Evolutionary conservation across 2,113 vertebrate species (phyloP).

Genomic region (Pluvianellus socialis): DNA sequence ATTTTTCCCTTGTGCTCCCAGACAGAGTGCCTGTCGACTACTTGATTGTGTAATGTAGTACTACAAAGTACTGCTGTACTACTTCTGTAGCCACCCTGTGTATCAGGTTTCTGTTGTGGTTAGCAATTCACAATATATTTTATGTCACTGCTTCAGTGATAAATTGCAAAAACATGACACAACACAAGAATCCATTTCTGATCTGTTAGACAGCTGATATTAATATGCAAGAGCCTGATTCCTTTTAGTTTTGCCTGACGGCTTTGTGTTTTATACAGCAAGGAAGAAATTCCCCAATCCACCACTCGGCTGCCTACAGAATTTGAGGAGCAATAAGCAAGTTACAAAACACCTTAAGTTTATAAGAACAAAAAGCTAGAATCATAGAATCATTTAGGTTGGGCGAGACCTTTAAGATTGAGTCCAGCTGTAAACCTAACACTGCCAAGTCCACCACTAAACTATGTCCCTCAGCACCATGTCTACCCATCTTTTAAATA

Average conservation of each 20-base stretch:
- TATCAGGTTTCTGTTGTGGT: neutral
- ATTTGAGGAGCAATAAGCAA: neutral
- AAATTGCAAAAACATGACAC: neutral
- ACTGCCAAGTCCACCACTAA: neutral
- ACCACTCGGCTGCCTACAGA: neutral
- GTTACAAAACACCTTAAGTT: neutral
- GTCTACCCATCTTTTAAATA: neutral
- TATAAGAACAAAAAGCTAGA: neutral
- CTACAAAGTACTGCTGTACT: neutral
- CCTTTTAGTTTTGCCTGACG: neutral
- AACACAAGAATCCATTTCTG: neutral
- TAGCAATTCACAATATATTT: neutral
- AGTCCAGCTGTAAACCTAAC: neutral
- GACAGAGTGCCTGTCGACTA: neutral
- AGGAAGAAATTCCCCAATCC: neutral
- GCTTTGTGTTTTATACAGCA: neutral
- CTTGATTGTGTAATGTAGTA: accelerated
- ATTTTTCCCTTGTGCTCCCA: neutral
- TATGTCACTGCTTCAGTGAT: neutral
- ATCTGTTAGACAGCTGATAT: neutral
- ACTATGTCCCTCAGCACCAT: neutral
- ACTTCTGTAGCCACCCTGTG: neutral
- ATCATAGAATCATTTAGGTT: neutral
- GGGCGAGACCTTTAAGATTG: neutral
- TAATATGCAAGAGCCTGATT: neutral